Base-by-base conservation (phyloP, 1,140 invertebrate genomes). In the Platyscapa corneri region DNA sequence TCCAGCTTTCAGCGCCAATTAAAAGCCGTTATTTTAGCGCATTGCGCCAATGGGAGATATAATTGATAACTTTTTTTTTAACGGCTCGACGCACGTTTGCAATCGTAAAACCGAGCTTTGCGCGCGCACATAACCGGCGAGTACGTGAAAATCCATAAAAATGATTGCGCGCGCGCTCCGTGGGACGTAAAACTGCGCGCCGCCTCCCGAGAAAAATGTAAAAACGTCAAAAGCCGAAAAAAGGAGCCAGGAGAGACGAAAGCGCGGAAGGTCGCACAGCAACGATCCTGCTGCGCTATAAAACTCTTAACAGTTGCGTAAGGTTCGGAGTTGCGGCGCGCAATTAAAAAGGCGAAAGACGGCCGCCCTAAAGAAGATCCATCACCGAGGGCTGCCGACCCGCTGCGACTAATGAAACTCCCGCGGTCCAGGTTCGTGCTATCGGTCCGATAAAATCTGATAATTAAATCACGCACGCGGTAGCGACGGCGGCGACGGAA, bases 401-500 rank as follows among this genome's bases (percentile, higher is more conserved):
- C 30, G 67, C 75, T 23, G 10, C 0, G n/a, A n/a, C 30, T 91
- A 90, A 92, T 90, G 89, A 91, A 91, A 87, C 64, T 23, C 23
- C 60, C 64, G 32, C 30, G 32, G 32, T 67, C 10, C 1, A 30
- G 20, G 7, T 7, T 32, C 90, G 89, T 86, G 83, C 86, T 91
- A 91, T 90, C 90, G 79, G 79, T 39, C 86, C 30, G 65, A 83
- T 86, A 85, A 87, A 90, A 92, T 90, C 90, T 90, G 88, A 91
- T 90, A 89, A 91, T 92, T 90, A 89, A 89, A 92, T 91, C 89
- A 89, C 88, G 84, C 85, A 30, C 76, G 74, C 60, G 76, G 23
- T n/a, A n/a, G n/a, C n/a, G n/a, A n/a, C n/a, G n/a, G n/a, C n/a
- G n/a, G n/a, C n/a, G n/a, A n/a, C n/a, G n/a, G n/a, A n/a, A n/a